Conservation (phyloP, 2,797 vertebrate species). For the Pelodytes ibericus region DNA sequence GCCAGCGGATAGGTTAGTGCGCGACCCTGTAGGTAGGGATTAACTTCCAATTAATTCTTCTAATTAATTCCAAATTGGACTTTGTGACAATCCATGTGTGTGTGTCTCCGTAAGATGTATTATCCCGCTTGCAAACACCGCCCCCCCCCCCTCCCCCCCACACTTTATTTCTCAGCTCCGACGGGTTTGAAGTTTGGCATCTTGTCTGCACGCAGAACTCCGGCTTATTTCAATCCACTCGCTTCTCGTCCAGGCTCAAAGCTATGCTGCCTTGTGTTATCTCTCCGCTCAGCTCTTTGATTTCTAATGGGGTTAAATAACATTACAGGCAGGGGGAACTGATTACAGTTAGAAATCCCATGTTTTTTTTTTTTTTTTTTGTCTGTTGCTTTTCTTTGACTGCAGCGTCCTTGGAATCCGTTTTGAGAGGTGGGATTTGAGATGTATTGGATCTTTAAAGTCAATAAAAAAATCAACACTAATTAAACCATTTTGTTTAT, state of each 20-base stretch:
- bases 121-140: constrained; percentile 23
- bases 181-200: background rate
- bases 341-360: background rate
- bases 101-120: constrained; percentile 23
- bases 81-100: constrained; percentile 33
- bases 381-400: too few relatives aligned
- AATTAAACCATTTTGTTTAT: too few relatives aligned
- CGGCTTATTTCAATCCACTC: background rate
- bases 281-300: background rate
- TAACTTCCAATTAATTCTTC: constrained; percentile 50
- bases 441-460: too few relatives aligned
- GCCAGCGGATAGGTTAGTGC: constrained; percentile 16
- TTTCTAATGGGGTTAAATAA: background rate
- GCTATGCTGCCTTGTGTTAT: background rate
- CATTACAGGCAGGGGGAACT: background rate
- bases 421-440: too few relatives aligned
- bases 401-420: too few relatives aligned
- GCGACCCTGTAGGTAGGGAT: constrained; percentile 42
- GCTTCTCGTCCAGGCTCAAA: background rate
- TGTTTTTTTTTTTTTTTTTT: too few relatives aligned
- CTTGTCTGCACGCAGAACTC: background rate
- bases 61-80: constrained; percentile 49
- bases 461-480: too few relatives aligned
- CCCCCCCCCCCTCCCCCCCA: background rate
- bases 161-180: background rate